phyloP scores from a whole-genome alignment of 2,113 vertebrate species.

The Albula glossodonta region DNA sequence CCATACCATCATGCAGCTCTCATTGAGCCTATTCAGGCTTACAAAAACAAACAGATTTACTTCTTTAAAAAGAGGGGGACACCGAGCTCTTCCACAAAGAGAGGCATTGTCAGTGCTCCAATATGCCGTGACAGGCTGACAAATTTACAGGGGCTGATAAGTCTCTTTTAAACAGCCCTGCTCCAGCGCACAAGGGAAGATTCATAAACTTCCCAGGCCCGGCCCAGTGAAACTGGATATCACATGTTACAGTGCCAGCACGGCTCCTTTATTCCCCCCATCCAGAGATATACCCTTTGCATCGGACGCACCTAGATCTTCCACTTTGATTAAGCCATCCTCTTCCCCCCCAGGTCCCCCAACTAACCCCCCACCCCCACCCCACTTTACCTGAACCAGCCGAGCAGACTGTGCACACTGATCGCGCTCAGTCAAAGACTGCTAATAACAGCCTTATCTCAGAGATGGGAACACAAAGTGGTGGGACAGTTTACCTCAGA shows the following conservation, averaged over 20 bases:
- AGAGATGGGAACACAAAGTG: slow-evolving; percentile 54
- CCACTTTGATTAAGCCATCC: slow-evolving; percentile 34
- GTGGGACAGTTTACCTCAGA: slow-evolving; percentile 64
- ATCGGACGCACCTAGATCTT: slow-evolving; percentile 40
- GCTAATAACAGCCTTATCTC: slow-evolving; percentile 50
- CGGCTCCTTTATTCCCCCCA: slow-evolving; percentile 45
- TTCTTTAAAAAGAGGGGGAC: slow-evolving; percentile 44
- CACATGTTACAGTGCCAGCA: slow-evolving; percentile 55
- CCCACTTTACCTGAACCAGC: neutral
- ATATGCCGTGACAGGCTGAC: slow-evolving; percentile 74
- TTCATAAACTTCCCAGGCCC: slow-evolving; percentile 57
- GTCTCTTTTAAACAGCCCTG: slow-evolving; percentile 53
- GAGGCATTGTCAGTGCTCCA: slow-evolving; percentile 64
- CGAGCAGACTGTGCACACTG: neutral
- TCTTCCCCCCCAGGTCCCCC: no score
- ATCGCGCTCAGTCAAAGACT: slow-evolving; percentile 30
- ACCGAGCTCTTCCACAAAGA: slow-evolving; percentile 61
- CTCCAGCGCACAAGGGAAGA: slow-evolving; percentile 48
- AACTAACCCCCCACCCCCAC: no score
- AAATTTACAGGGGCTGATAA: slow-evolving; percentile 68
- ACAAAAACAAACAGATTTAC: slow-evolving; percentile 60
- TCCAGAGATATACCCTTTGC: slow-evolving; percentile 48
- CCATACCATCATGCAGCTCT: slow-evolving; percentile 39
- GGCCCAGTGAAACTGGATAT: slow-evolving; percentile 60
- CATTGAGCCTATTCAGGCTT: slow-evolving; percentile 61